Evolutionary conservation across 92 coral and sea anemone genomes (phyloP), one percentile per base, ranked within the genome.

Genomic region (Chrysogorgia sp.): DNA sequence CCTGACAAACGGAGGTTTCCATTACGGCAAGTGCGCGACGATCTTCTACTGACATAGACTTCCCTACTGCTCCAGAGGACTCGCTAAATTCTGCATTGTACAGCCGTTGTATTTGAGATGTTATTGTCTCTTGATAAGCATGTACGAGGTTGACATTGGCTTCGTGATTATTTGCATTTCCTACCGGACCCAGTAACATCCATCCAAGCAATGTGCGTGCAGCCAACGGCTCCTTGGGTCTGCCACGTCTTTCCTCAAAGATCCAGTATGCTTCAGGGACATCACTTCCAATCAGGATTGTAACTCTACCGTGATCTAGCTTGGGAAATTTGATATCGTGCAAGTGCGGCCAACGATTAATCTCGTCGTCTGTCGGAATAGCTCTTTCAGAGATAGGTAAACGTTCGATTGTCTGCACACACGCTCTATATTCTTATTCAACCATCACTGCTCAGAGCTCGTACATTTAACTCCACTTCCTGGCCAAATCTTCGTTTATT

Each of bases 331-430:
- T 65, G 35, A 87, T 47, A 60, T 85, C 90, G 53, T 71, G 48
- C 35, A 84, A 85, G 71, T 84, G 84, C 23, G 96, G 77, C 96
- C 92, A 90, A 35, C 68, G 80, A 62, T 65, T 28, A 88, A 63
- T 8, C 85, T n/a, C 88, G 21, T 85, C 85, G 1, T 69, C 67
- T 19, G 82, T 88, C 4, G 90, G 90, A 47, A 85, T 62, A 40
- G 80, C 84, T 68, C 57, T 81, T 9, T 80, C 67, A 21, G 86
- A 58, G 30, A 90, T 80, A 23, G 90, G 90, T 21, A 85, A 75
- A 40, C 71, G 63, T 41, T 60, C 68, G 9, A 83, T 87, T 19
- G 92, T 88, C 85, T 80, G 62, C 23, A 82, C 90, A 34, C 76
- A 69, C n/a, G n/a, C n/a, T n/a, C 23, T 75, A 67, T 22, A 90